phyloP scores from a whole-genome alignment of 2,888 invertebrate species.

The Parthenolecanium corni region DNA sequence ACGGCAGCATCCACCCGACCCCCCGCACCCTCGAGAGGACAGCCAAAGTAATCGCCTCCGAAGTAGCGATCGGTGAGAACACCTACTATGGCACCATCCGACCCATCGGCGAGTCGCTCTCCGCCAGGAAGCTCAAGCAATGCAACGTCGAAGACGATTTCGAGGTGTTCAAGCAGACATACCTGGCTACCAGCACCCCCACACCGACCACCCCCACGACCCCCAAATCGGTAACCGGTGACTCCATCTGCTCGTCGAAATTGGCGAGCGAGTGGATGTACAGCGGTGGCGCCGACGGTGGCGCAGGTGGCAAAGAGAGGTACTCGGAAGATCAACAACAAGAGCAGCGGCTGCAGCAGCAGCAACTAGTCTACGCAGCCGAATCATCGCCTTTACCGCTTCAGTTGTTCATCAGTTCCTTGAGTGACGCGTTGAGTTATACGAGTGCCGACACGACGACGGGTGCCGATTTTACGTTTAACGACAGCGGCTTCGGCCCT shows the following conservation, averaged over 20 bases:
- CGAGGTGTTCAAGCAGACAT: neutral
- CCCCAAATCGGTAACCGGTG: neutral
- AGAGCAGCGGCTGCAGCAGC: neutral
- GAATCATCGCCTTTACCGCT: constrained; percentile 16
- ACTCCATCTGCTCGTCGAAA: neutral
- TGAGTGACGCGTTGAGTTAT: constrained; percentile 28
- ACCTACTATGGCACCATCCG: constrained; percentile 32
- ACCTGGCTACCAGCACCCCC: neutral
- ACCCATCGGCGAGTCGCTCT: constrained; percentile 10
- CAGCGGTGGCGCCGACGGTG: constrained; percentile 14
- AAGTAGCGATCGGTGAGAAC: constrained; percentile 30
- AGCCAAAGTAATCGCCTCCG: constrained; percentile 20
- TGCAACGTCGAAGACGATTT: too few species aligned
- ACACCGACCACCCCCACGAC: constrained; percentile 3
- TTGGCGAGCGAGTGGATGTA: neutral
- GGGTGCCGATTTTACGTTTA: constrained; percentile 21
- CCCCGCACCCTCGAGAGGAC: neutral
- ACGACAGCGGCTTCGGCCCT: constrained; percentile 26
- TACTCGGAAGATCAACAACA: constrained; percentile 1
- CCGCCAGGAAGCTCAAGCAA: neutral
- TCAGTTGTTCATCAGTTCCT: constrained; percentile 26
- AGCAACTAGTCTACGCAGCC: neutral
- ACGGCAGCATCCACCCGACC: constrained; percentile 1
- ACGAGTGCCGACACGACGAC: constrained; percentile 28
- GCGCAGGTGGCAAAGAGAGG: neutral